phyloP scores from a whole-genome alignment of 2,888 invertebrate species.

The Idaea aversata region DNA sequence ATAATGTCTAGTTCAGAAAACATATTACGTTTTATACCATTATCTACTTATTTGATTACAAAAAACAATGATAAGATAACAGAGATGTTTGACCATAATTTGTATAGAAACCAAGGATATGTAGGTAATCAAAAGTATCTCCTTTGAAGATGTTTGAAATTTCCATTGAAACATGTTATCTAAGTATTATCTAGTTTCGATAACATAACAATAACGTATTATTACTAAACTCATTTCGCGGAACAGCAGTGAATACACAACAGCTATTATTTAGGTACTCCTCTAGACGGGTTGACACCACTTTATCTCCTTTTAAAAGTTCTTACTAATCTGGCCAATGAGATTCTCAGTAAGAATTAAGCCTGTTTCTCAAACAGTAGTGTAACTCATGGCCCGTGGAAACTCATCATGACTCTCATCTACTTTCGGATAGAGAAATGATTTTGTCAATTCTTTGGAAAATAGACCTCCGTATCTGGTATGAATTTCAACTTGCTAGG shows the following conservation, averaged over 20 bases:
- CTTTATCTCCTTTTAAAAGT: neutral
- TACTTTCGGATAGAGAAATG: no score
- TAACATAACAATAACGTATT: neutral
- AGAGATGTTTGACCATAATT: conserved; percentile 14
- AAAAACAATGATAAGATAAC: conserved; percentile 26
- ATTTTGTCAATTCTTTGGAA: no score
- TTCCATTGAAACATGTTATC: neutral
- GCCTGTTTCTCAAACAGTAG: no score
- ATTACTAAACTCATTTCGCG: neutral
- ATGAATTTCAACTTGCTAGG: no score
- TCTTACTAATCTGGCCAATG: neutral
- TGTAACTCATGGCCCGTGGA: no score
- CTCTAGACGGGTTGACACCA: neutral
- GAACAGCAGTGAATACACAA: neutral
- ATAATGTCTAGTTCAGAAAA: conserved; percentile 25
- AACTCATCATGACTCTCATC: no score
- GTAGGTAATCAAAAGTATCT: neutral
- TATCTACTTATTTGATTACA: conserved; percentile 13
- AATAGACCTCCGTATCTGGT: no score
- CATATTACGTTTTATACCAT: conserved; percentile 20
- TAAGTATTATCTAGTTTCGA: neutral
- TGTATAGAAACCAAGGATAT: neutral
- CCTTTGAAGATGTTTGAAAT: neutral
- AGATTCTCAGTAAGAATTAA: neutral
- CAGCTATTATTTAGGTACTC: neutral